These are phyloP conservation scores for Elgaria multicarinata DNA, from an alignment of 2,113 vertebrate species.

Conservation along the genomic window DNA sequence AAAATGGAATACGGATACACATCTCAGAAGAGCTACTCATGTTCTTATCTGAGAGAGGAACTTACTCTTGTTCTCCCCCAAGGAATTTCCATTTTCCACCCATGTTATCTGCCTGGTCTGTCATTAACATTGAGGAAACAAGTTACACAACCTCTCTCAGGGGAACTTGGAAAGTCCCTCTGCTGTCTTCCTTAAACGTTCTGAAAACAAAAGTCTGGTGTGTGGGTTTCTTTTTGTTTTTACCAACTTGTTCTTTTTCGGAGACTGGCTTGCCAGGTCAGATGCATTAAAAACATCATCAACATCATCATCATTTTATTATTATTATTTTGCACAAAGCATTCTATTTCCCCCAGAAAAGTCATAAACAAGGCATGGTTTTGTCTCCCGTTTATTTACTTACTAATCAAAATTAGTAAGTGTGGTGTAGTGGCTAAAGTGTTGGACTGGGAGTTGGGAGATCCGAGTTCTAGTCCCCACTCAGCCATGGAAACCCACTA, in stretches of 20 bases:
- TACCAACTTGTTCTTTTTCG: not conserved
- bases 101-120: not conserved
- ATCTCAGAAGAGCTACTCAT: not conserved
- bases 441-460: no score
- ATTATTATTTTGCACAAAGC: not conserved
- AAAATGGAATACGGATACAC: not conserved
- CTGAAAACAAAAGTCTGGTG: not conserved
- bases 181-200: not conserved
- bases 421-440: no score
- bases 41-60: not conserved
- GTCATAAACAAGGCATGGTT: not conserved
- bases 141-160: not conserved
- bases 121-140: not conserved
- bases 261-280: not conserved
- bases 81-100: not conserved
- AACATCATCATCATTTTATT: no score
- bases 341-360: not conserved
- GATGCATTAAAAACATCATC: not conserved
- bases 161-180: not conserved
- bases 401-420: no score
- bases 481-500: no score
- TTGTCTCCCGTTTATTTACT: not conserved
- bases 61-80: not conserved
- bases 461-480: no score
- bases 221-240: not conserved